Conservation (phyloP, 2,888 invertebrate species). For the Cerastis leucographa region DNA sequence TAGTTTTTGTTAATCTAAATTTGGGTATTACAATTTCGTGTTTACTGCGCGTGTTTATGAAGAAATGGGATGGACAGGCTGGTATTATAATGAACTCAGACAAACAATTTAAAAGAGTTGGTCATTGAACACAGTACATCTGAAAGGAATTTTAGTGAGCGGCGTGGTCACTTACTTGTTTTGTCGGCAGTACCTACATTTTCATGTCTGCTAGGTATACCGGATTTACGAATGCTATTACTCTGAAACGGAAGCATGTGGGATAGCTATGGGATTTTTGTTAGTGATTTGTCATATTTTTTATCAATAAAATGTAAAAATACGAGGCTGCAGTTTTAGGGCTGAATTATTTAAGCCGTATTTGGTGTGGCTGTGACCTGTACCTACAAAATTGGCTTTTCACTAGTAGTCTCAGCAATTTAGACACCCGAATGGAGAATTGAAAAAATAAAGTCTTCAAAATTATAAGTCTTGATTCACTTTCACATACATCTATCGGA, state of each 20-base stretch:
- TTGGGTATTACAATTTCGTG: too few species aligned
- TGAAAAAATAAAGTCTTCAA: not conserved
- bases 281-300: slow-evolving; percentile 22
- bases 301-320: slow-evolving; percentile 3
- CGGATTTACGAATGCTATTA: slow-evolving; percentile 12
- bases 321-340: not conserved
- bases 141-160: not conserved
- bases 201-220: not conserved
- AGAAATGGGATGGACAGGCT: not conserved
- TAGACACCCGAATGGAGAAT: not conserved
- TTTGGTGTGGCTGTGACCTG: not conserved
- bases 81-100: not conserved
- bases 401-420: not conserved
- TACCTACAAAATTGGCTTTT: not conserved
- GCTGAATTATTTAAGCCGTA: not conserved
- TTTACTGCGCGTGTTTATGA: too few species aligned
- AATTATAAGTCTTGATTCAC: not conserved
- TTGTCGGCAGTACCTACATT: slow-evolving; percentile 4
- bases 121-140: not conserved
- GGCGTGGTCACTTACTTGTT: not conserved
- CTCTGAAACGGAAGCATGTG: slow-evolving; percentile 21
- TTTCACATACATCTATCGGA: too few species aligned
- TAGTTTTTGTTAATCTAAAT: too few species aligned
- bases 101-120: not conserved
- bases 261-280: slow-evolving; percentile 14